These are phyloP conservation scores for Anguilla rostrata DNA, from an alignment of 2,113 vertebrate genomes.

Conservation along the genomic window DNA sequence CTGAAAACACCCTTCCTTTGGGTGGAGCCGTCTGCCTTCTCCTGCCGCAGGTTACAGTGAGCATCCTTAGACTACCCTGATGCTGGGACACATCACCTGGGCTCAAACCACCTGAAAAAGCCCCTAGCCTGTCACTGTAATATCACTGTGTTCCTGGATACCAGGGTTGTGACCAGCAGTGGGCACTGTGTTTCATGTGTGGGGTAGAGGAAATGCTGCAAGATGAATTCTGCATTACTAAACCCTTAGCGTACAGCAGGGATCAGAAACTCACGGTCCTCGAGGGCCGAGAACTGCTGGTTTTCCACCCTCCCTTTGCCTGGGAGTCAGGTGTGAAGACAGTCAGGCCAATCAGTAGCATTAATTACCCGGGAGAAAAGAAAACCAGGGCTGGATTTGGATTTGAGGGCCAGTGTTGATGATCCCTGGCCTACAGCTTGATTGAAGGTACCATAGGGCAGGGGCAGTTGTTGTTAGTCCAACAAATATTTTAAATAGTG, in stretches of 20 bases:
- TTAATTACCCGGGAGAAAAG: no score
- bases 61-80: constrained; percentile 27
- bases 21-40: constrained; percentile 75
- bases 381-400: no score
- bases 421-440: not conserved
- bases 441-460: not conserved
- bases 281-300: no score
- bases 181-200: not conserved
- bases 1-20: constrained; percentile 71
- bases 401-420: no score
- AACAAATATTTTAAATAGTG: no score
- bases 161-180: constrained; percentile 64
- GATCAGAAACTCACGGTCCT: no score
- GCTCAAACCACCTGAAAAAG: constrained; percentile 78
- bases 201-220: not conserved
- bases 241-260: no score
- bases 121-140: constrained; percentile 75
- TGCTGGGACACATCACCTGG: constrained; percentile 47
- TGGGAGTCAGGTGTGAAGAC: no score
- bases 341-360: no score
- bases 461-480: no score
- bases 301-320: no score
- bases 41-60: constrained; percentile 78
- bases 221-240: not conserved
- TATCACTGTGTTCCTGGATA: constrained; percentile 80